phyloP scores from a whole-genome alignment of 2,888 invertebrate species.

The Hemistola chrysoprasaria region DNA sequence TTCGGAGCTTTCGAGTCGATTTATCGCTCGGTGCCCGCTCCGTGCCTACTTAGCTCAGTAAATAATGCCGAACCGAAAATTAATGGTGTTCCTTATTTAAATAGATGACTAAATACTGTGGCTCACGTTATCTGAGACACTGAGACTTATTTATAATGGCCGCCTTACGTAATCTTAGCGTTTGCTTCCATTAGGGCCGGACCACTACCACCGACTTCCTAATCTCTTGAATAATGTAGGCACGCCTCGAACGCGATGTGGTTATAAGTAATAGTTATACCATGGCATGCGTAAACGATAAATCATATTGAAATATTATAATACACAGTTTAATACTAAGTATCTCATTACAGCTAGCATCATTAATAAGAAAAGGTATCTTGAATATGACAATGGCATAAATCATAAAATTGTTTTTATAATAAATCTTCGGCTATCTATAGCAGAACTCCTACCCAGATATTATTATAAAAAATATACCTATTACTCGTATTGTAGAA shows the following conservation, averaged over 20 bases:
- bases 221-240: slow-evolving; percentile 27
- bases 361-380: too few relatives aligned
- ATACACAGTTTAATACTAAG: too few relatives aligned
- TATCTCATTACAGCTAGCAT: too few relatives aligned
- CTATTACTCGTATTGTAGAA: too few relatives aligned
- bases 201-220: slow-evolving; percentile 38
- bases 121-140: slow-evolving; percentile 70
- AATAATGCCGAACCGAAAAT: slow-evolving; percentile 75
- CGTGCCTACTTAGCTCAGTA: slow-evolving; percentile 77
- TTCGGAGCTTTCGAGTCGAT: slow-evolving; percentile 70
- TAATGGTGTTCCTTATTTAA: slow-evolving; percentile 76
- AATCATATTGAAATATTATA: too few relatives aligned
- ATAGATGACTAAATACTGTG: slow-evolving; percentile 78
- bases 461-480: too few relatives aligned
- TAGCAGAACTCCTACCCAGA: too few relatives aligned
- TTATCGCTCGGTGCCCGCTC: slow-evolving; percentile 77
- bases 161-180: slow-evolving; percentile 69
- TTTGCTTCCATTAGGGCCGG: slow-evolving; percentile 58
- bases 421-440: too few relatives aligned
- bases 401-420: too few relatives aligned
- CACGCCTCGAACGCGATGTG: slow-evolving; percentile 15
- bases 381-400: too few relatives aligned
- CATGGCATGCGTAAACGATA: too few relatives aligned
- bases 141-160: slow-evolving; percentile 63
- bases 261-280: slow-evolving; percentile 13